Base-by-base conservation (phyloP, 2,888 invertebrate genomes). In the Noctua comes region DNA sequence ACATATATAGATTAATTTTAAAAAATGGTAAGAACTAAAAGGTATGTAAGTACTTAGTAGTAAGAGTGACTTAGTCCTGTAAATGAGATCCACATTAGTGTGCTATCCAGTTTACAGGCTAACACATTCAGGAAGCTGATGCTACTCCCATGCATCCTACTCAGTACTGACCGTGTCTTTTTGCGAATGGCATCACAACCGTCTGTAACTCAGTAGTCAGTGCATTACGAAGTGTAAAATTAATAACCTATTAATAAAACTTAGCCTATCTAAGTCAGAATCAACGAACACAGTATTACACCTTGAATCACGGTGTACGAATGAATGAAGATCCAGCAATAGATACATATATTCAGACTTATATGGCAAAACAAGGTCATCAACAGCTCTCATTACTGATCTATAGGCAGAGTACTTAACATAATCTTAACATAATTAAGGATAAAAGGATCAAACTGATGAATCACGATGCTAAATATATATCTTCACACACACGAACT, bases 381-480 rank as follows among this genome's bases (percentile, higher is more conserved):
- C 80, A 43, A 76, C 83, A 65, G 69, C 16, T 64, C 70, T 79
- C 71, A 71, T 57, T 81, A 68, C 31, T 18, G 70, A 71, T 46
- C n/a, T 31, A 46, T 2, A 54, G 6, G n/a, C n/a, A n/a, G 66
- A 40, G 7, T 21, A 27, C 13, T 79, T 79, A 71, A 31, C 54
- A 62, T 79, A 70, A 70, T 57, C 24, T 65, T 46, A 36, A 66
- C n/a, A 27, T 27, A 48, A 59, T 46, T 46, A 82, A 54, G 62
- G 21, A 68, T 76, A 68, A 40, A 65, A 43, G 48, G 21, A 31
- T 21, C 8, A 27, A 54, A 24, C 13, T 6, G 18, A 62, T 62
- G 59, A 40, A 48, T 77, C 59, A 46, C 11, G 36, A 36, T 27
- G 21, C 43, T 59, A 79, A 69, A 68, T 48, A 57, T 66, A 73